Evolutionary conservation across 2,888 invertebrate genomes (phyloP).

Genomic region (Pachliopta kotzebuea): DNA sequence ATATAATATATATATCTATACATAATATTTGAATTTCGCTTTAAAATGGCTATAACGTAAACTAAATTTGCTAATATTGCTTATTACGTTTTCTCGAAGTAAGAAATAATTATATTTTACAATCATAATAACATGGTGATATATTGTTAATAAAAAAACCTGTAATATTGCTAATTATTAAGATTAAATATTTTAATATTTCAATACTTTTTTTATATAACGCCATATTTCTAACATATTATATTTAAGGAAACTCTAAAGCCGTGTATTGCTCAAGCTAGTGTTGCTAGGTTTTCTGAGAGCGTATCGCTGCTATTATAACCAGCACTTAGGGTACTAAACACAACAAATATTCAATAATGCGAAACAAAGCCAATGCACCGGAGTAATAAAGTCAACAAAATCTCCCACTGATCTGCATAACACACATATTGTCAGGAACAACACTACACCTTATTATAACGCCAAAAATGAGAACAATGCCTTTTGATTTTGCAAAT

Average conservation of each 20-base stretch:
- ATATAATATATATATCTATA: no score
- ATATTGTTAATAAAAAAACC: neutral
- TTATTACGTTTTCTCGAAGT: no score
- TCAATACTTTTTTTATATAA: no score
- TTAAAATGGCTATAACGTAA: no score
- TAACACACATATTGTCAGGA: constrained; percentile 36
- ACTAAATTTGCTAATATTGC: no score
- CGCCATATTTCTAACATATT: no score
- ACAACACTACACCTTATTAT: constrained; percentile 30
- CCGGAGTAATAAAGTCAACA: constrained; percentile 35
- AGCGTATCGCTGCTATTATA: constrained; percentile 2
- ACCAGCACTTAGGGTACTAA: constrained; percentile 28
- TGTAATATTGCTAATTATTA: no score
- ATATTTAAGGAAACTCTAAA: neutral
- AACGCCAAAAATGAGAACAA: constrained; percentile 33
- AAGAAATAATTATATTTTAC: neutral
- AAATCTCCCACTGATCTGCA: constrained; percentile 38
- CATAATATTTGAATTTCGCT: no score
- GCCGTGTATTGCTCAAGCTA: neutral
- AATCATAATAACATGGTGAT: neutral
- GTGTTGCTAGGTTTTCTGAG: neutral
- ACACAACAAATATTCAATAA: constrained; percentile 33
- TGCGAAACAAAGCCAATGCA: constrained; percentile 33
- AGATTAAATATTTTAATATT: no score
- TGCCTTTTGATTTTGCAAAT: constrained; percentile 28